phyloP scores from a whole-genome alignment of 2,113 vertebrate genomes.

The Scophthalmus maximus region DNA sequence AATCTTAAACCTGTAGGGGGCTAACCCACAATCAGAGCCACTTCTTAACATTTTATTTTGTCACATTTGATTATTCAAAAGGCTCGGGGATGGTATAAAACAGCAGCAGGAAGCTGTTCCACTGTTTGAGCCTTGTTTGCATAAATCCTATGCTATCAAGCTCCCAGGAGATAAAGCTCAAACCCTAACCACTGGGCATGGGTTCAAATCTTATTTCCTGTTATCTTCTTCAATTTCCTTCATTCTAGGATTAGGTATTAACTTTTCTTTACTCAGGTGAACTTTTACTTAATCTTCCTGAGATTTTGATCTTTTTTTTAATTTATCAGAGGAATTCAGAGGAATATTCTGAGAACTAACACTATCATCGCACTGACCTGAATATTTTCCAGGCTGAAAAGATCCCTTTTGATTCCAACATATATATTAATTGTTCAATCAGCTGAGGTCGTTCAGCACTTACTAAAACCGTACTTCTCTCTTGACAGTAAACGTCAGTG shows the following conservation, averaged over 20 bases:
- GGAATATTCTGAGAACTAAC: too few species aligned
- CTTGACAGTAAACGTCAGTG: conserved; percentile 36
- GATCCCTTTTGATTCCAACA: not conserved
- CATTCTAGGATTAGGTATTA: conserved; percentile 4
- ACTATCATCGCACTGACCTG: too few species aligned
- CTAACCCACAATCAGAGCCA: too few species aligned
- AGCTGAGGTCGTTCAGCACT: not conserved
- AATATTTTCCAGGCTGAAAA: conserved; percentile 3
- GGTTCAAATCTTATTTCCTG: conserved; percentile 13
- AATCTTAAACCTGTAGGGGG: too few species aligned
- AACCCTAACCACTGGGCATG: not conserved
- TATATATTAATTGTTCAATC: conserved; percentile 1
- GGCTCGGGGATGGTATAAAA: not conserved
- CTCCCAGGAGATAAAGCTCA: conserved; percentile 4
- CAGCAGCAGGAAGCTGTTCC: not conserved
- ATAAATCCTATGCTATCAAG: conserved; percentile 28
- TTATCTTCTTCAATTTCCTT: not conserved
- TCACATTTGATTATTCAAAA: too few species aligned
- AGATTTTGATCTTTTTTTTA: not conserved
- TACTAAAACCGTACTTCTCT: conserved; percentile 27
- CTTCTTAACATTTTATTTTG: too few species aligned
- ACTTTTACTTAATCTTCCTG: not conserved
- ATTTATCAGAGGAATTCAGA: conserved; percentile 4
- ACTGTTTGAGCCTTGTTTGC: conserved; percentile 24
- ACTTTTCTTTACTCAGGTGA: conserved; percentile 1